phyloP scores from a whole-genome alignment of 2,888 invertebrate species.

The Frankliniella fusca region DNA sequence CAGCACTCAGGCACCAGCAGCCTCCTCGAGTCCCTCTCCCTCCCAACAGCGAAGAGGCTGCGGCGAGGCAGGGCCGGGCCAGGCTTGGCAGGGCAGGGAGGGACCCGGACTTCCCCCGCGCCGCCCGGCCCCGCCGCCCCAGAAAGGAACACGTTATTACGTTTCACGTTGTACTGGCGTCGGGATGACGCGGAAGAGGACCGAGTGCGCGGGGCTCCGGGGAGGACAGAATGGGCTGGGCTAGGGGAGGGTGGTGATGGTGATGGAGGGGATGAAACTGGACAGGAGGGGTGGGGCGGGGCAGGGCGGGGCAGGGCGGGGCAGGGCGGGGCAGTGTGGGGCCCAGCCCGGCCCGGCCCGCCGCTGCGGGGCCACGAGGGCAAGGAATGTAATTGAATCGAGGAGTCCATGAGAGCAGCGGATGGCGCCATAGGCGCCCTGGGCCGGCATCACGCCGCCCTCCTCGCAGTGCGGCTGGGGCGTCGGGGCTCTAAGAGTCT shows the following conservation, averaged over 20 bases:
- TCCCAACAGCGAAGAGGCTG: neutral
- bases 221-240: no score
- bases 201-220: neutral
- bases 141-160: neutral
- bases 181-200: no score
- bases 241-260: neutral
- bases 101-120: neutral
- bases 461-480: no score
- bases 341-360: no score
- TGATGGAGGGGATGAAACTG: neutral
- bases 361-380: neutral
- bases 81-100: neutral
- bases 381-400: no score
- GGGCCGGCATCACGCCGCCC: no score
- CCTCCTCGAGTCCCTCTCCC: neutral
- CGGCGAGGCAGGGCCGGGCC: neutral
- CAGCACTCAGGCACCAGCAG: neutral
- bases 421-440: no score
- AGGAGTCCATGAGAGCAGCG: no score
- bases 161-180: neutral
- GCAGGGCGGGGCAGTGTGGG: neutral
- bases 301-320: slow-evolving; percentile 4
- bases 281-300: neutral
- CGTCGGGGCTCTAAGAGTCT: no score
- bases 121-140: neutral